Base-by-base conservation (phyloP, 2,797 vertebrate genomes). In the Rhyacichthys aspro region DNA sequence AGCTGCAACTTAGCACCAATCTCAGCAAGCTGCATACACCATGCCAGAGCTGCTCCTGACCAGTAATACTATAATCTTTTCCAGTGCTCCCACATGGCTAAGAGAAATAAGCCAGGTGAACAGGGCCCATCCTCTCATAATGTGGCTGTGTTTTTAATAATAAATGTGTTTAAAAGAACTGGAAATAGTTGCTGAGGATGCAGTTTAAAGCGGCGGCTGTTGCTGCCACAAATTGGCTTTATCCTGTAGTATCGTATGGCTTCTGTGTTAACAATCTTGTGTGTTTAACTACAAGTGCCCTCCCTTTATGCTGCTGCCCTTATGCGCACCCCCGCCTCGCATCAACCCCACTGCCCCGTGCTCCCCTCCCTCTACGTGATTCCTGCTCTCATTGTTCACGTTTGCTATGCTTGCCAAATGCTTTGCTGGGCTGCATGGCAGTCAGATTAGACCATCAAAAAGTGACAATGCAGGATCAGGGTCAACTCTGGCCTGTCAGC, bases 401-500 rank as follows among this genome's bases (percentile, higher is more conserved):
- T 87, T 92, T 92, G 91, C 79, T 88, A 86, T 76, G 88, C 86
- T 93, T 92, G 85, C 85, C 89, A 90, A 91, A 88, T 90, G 88
- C 91, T 91, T 92, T 86, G 61, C 89, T 80, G 81, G 72, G 72
- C 90, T 69, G 87, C 91, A 89, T 78, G 90, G 91, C 86, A 43
- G 85, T 89, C 89, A 93, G 87, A 93, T 93, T 93, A 90, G 90
- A 82, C 78, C 87, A 91, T 82, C 83, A 89, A 93, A 88, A 92
- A 92, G 90, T 90, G 85, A 94, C 88, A 93, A 94, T 92, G 92
- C 90, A 90, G 90, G 91, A 86, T 85, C 83, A 88, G 88, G 88
- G 79, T 72, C 81, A 78, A 55, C 86, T 84, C 48, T 85, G 47
- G 79, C 88, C 82, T 60, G 83, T 93, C 90, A 94, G 91, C 77